Conservation (phyloP, 2,797 vertebrate genomes). For the Sebastes reedi region DNA sequence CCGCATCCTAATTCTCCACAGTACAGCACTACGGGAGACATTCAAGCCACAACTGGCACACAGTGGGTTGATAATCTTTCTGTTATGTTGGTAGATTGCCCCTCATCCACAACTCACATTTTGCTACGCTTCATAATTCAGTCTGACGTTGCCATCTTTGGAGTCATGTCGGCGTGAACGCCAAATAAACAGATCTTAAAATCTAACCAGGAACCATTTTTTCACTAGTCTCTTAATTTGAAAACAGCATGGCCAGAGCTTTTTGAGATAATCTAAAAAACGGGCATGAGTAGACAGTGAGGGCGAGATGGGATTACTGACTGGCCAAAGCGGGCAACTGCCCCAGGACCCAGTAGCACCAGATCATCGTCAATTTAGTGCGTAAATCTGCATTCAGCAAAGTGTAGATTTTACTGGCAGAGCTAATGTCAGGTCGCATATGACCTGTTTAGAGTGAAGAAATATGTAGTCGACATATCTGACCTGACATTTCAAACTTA, state of each 20-base stretch:
- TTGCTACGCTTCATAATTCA: conserved; percentile 50
- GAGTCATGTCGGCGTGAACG: conserved; percentile 2
- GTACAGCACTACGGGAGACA: conserved; percentile 30
- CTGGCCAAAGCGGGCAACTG: background rate
- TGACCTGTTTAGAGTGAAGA: background rate
- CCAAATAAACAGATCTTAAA: background rate
- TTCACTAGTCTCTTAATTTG: background rate
- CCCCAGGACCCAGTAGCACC: background rate
- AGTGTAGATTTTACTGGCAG: background rate
- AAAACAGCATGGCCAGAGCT: background rate
- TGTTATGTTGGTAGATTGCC: conserved; percentile 31
- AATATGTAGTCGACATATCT: background rate
- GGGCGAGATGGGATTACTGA: background rate
- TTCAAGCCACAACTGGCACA: conserved; percentile 57
- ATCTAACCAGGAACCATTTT: background rate
- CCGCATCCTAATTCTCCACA: conserved; percentile 48
- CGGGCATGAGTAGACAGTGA: background rate
- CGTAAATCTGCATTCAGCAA: background rate
- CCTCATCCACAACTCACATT: conserved; percentile 36
- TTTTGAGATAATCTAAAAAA: background rate
- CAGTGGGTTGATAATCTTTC: conserved; percentile 22
- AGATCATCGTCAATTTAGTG: background rate
- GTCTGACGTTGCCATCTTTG: conserved; percentile 18
- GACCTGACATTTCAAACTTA: background rate
- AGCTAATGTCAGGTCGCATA: background rate